phyloP scores from a whole-genome alignment of 1,140 invertebrate genomes.

The Steinernema khuongi region DNA sequence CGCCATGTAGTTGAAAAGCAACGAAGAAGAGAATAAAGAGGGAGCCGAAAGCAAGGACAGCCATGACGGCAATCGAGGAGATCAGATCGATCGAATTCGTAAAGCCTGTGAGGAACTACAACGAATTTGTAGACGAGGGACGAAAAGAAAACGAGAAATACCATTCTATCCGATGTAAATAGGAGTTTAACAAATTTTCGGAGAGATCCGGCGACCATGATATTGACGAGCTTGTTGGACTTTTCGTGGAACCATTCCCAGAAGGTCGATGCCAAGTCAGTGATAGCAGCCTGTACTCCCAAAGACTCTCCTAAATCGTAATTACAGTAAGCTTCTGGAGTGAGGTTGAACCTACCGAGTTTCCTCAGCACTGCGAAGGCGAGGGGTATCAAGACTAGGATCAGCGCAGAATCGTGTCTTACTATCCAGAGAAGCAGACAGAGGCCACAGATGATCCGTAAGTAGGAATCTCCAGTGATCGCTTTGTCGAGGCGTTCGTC shows the following conservation, averaged over 20 bases:
- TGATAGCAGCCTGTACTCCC: constrained; percentile 58
- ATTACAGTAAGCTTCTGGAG: constrained; percentile 5
- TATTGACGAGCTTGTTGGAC: constrained; percentile 47
- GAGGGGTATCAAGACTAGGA: constrained; percentile 67
- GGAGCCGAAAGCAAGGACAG: constrained; percentile 60
- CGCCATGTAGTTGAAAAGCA: constrained; percentile 75
- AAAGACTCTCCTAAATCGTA: constrained; percentile 32
- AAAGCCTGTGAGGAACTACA: constrained; percentile 61
- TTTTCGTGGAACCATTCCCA: constrained; percentile 20
- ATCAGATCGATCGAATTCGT: constrained; percentile 61
- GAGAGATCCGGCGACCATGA: constrained; percentile 63
- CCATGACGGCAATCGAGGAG: constrained; percentile 62
- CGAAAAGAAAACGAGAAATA: constrained; percentile 49
- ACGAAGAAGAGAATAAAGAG: constrained; percentile 61
- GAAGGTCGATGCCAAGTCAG: constrained; percentile 47
- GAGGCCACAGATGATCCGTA: constrained; percentile 68
- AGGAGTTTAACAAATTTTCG: constrained; percentile 62
- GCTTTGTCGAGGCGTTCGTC: constrained; percentile 33
- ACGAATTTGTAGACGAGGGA: constrained; percentile 39
- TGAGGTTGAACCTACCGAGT: constrained; percentile 61
- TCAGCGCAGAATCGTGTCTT: constrained; percentile 69
- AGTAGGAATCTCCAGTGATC: constrained; percentile 65
- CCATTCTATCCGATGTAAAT: constrained; percentile 66
- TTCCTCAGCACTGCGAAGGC: constrained; percentile 67
- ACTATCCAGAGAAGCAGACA: constrained; percentile 70